A percentile compares a stretch with the other conserved stretches of the same genome.
Evolutionary conservation across 2,113 vertebrate species (phyloP).

Genomic region (Arizona elegans): DNA sequence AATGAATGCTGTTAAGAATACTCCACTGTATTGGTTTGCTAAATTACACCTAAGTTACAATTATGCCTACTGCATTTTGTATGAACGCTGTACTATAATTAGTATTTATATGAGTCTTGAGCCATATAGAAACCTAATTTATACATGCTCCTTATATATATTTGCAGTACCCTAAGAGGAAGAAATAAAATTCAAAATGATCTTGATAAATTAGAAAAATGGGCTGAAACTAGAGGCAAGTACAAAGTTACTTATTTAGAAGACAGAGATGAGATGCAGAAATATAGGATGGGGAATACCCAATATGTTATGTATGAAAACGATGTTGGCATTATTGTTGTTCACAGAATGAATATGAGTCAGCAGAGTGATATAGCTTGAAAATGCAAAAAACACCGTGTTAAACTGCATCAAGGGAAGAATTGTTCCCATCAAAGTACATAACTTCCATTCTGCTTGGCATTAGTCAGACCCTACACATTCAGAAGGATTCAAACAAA

Average conservation of each 20-base stretch:
- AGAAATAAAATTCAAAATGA: not conserved
- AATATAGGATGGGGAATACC: not conserved
- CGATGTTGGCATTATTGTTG: not conserved
- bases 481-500: not conserved
- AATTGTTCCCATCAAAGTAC: not conserved
- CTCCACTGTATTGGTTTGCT: not conserved
- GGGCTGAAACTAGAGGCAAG: not conserved
- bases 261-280: not conserved
- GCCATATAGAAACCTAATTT: not conserved
- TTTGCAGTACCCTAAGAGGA: not conserved
- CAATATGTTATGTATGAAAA: not conserved
- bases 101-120: not conserved
- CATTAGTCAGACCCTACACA: not conserved
- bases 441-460: not conserved
- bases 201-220: not conserved
- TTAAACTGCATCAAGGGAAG: not conserved
- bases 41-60: not conserved
- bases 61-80: not conserved
- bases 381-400: not conserved
- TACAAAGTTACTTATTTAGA: not conserved
- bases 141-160: not conserved
- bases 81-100: not conserved
- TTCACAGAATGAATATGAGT: not conserved
- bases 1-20: not conserved
- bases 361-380: not conserved